These are phyloP conservation scores for Todus mexicanus DNA, from an alignment of 2,797 vertebrate genomes.

Conservation along the genomic window DNA sequence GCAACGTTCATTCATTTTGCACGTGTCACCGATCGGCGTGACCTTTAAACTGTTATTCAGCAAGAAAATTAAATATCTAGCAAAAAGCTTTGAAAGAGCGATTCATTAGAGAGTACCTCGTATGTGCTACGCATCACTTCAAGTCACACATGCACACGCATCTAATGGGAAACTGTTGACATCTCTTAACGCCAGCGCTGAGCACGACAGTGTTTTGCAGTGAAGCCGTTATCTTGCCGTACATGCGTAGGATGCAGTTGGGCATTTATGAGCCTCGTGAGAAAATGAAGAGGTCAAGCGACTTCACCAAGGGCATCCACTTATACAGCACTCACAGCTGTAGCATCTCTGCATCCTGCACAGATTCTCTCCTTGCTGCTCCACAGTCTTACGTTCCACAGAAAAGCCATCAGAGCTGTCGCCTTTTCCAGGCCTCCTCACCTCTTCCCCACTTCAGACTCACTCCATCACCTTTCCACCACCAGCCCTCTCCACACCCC, in stretches of 20 bases:
- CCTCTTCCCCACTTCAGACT: neutral
- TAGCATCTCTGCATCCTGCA: neutral
- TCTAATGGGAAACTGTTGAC: neutral
- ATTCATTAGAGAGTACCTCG: neutral
- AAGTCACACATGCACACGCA: neutral
- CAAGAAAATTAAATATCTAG: constrained; percentile 30
- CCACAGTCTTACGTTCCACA: neutral
- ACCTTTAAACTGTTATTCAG: constrained; percentile 38
- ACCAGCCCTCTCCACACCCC: neutral
- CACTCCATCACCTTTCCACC: neutral
- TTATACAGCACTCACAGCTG: accelerated
- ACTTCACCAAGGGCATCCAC: neutral
- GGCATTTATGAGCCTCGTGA: neutral
- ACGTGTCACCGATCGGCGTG: neutral
- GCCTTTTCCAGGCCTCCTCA: neutral
- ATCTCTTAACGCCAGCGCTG: neutral
- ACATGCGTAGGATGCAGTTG: neutral
- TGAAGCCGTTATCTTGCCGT: accelerated
- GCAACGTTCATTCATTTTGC: neutral
- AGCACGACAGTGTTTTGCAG: accelerated
- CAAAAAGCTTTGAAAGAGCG: neutral
- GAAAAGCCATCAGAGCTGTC: neutral
- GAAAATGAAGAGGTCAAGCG: neutral
- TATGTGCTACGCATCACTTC: neutral
- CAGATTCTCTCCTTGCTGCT: neutral